Evolutionary conservation across 2,113 vertebrate genomes (phyloP).

Genomic region (Colaptes auratus): DNA sequence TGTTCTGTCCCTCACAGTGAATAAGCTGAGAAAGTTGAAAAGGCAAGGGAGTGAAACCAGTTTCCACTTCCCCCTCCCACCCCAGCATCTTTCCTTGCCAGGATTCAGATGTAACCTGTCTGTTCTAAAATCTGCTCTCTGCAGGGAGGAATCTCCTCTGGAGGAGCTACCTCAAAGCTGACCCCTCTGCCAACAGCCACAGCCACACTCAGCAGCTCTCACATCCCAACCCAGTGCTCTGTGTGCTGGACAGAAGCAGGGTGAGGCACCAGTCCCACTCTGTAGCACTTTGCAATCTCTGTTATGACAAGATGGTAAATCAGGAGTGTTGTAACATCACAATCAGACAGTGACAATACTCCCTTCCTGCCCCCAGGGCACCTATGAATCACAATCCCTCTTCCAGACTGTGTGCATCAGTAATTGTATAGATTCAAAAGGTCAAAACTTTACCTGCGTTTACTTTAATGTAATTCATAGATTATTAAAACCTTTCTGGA

Average conservation of each 20-base stretch:
- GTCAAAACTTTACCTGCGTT: conserved; percentile 16
- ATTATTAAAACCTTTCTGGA: conserved; percentile 37
- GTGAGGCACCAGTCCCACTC: background rate
- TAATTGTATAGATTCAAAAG: conserved; percentile 4
- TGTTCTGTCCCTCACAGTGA: no score
- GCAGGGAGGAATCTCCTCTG: background rate
- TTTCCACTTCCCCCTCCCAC: background rate
- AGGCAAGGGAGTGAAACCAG: background rate
- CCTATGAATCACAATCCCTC: background rate
- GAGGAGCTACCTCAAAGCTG: background rate
- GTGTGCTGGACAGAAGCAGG: background rate
- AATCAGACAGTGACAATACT: background rate
- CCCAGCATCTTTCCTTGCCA: background rate
- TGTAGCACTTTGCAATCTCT: background rate
- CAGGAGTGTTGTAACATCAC: accelerated
- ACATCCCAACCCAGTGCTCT: accelerated
- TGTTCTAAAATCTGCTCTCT: background rate
- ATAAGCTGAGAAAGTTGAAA: background rate
- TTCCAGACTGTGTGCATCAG: background rate
- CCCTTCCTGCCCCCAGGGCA: background rate
- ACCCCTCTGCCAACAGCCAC: background rate
- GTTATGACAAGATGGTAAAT: background rate
- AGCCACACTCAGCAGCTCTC: background rate
- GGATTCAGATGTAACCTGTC: accelerated
- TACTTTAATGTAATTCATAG: conserved; percentile 3